Evolutionary conservation across 2,888 invertebrate genomes (phyloP), one percentile per base, ranked within the genome.

Genomic region (Acleris cristana): DNA sequence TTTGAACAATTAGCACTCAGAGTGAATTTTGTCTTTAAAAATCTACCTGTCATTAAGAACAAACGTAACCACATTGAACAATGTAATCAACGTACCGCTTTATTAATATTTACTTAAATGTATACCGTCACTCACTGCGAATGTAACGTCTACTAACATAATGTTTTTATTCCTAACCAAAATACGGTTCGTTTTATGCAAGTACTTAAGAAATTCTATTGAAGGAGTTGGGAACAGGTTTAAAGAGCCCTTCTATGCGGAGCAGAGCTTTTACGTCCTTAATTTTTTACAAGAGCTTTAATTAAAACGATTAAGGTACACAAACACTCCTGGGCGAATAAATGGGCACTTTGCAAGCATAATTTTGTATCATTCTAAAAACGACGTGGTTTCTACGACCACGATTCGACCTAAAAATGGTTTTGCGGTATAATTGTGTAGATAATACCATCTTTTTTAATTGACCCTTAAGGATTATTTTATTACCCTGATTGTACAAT

Each of bases 241-340:
- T 75, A 70, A 72, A 77, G 76, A 72, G 76, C 77, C 73, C 80
- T 77, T 71, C 56, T 26, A 58, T 68, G 48, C 74, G 73, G 75
- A 75, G 72, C 68, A 79, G 53, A 49, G 58, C 58, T 76, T 74
- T 34, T 64, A 58, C 51, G 53, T 40, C 76, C 79, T 81, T 79
- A 75, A 76, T 73, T 75, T 76, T 63, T 77, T 75, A 76, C 76
- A 79, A 88, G 86, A 84, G 84, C 80, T 79, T 84, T 88, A 87
- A 88, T 88, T 88, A 88, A 88, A 87, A 85, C 78, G 78, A 76
- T 84, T 81, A 78, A 84, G 40, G 40, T 40, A 79, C 72, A 72
- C 76, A 74, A 82, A 79, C 75, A 79, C 77, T 75, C 77, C 76
- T 52, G 57, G 45, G 40, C 12, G 63, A 58, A 62, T 56, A 57